Conservation (phyloP, 2,113 vertebrate species). For the Lepidiolamprologus cunningtoni region DNA sequence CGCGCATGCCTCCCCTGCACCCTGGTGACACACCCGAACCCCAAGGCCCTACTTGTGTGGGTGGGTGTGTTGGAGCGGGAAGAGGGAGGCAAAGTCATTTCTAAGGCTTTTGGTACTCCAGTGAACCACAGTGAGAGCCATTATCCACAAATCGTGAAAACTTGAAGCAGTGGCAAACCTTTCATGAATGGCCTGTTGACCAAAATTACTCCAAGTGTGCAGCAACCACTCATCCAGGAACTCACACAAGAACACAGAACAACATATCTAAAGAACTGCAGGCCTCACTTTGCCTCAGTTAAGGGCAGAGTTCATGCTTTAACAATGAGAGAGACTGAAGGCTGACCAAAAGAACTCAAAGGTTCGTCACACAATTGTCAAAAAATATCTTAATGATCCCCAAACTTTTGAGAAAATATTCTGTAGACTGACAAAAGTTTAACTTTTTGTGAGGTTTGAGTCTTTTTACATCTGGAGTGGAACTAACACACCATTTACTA, state of each 20-base stretch:
- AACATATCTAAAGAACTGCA: not conserved
- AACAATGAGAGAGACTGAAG: not conserved
- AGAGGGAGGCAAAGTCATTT: not conserved
- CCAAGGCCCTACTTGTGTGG: too few relatives aligned
- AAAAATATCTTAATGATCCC: not conserved
- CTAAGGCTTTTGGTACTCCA: not conserved
- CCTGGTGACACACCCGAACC: too few relatives aligned
- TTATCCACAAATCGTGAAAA: not conserved
- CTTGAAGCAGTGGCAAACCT: not conserved
- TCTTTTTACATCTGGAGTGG: not conserved
- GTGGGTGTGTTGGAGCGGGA: too few relatives aligned
- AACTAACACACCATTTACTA: not conserved
- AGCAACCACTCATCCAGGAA: accelerated
- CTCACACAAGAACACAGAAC: not conserved
- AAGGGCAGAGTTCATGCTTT: not conserved
- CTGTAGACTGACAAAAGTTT: not conserved
- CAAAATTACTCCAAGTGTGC: not conserved
- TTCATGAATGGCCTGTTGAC: not conserved
- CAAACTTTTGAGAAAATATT: not conserved
- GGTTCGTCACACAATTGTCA: not conserved
- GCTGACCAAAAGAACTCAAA: not conserved
- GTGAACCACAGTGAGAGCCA: not conserved
- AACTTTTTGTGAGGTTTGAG: not conserved
- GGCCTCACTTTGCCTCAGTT: not conserved
- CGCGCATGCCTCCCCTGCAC: too few relatives aligned